Conservation (phyloP, 2,113 vertebrate genomes). For the Phylloscopus trochiloides region DNA sequence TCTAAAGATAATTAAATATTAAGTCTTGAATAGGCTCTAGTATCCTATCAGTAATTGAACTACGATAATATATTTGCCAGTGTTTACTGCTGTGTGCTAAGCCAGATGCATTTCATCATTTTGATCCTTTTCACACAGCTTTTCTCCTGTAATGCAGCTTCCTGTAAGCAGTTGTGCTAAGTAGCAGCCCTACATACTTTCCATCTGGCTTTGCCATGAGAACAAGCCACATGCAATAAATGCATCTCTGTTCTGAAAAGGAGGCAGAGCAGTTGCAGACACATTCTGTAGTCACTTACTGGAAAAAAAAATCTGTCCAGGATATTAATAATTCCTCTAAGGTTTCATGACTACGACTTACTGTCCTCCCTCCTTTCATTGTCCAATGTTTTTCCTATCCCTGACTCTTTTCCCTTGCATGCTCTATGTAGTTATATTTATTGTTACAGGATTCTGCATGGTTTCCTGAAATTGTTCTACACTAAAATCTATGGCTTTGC, state of each 20-base stretch:
- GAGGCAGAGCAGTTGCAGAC: background rate
- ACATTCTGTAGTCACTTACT: background rate
- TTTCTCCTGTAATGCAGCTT: background rate
- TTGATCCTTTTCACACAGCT: background rate
- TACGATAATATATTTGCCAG: background rate
- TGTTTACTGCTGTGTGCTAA: background rate
- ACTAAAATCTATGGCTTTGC: background rate
- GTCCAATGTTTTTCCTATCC: background rate
- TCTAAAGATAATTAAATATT: constrained; percentile 42
- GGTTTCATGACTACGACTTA: background rate
- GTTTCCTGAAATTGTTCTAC: background rate
- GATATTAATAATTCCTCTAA: background rate
- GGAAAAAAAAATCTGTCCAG: background rate
- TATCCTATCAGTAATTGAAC: constrained; percentile 4
- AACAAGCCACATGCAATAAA: background rate
- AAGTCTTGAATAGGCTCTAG: background rate
- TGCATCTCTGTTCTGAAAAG: background rate
- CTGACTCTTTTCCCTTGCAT: background rate
- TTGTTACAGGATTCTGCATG: background rate
- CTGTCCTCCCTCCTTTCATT: background rate
- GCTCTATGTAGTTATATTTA: accelerated
- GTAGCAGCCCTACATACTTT: background rate
- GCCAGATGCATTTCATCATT: background rate
- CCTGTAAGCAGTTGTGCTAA: background rate
- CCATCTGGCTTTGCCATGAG: background rate